Conservation (phyloP, 2,797 vertebrate species). For the Trichosurus vulpecula region DNA sequence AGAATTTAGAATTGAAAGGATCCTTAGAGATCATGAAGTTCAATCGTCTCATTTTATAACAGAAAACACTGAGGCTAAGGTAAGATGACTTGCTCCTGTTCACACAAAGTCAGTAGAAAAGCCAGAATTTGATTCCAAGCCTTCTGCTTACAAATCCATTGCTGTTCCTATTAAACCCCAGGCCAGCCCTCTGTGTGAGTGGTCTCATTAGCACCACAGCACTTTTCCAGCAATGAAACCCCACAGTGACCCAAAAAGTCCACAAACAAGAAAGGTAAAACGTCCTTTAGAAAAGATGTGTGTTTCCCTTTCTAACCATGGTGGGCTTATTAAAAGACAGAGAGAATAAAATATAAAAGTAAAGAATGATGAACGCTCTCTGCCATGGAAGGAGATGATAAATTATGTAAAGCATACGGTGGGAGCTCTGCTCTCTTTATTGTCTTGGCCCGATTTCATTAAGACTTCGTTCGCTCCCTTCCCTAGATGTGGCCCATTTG, state of each 20-base stretch:
- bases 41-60: background rate
- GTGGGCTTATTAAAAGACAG: background rate
- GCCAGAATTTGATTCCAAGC: background rate
- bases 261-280: background rate
- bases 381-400: background rate
- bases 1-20: background rate
- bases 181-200: background rate
- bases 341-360: conserved; percentile 32
- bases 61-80: background rate
- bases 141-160: background rate
- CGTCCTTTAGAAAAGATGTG: background rate
- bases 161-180: background rate
- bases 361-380: background rate
- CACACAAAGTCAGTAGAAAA: background rate
- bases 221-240: background rate
- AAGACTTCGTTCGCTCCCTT: background rate
- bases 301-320: background rate
- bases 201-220: background rate
- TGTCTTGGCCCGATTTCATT: background rate
- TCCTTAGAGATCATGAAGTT: background rate
- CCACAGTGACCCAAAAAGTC: background rate
- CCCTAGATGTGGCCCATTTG: background rate
- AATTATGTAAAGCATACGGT: background rate
- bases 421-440: background rate
- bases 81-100: background rate